A percentile compares a stretch with the other conserved stretches of the same genome.
Evolutionary conservation across 1,140 invertebrate genomes (phyloP).

Genomic region (Caenorhabditis remanei): DNA sequence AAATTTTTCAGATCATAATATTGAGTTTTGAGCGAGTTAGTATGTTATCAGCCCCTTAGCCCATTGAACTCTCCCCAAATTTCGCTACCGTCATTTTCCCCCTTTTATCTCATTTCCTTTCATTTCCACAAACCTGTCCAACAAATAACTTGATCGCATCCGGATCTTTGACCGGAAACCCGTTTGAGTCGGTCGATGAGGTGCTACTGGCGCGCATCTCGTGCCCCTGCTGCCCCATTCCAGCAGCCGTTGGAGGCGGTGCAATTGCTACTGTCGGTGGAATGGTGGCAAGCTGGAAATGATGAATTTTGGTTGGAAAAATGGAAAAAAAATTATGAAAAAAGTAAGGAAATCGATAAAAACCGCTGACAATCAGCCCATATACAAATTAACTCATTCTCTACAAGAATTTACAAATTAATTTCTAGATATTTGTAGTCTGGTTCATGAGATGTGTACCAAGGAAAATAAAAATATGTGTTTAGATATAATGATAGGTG

Average conservation of each 20-base stretch:
- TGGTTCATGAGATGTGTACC: too few relatives aligned
- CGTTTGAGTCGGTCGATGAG: slow-evolving; percentile 76
- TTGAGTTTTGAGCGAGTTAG: too few relatives aligned
- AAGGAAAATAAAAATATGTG: too few relatives aligned
- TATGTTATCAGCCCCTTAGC: too few relatives aligned
- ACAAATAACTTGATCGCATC: slow-evolving; percentile 77
- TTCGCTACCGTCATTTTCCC: too few relatives aligned
- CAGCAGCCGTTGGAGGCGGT: slow-evolving; percentile 28
- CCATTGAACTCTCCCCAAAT: too few relatives aligned
- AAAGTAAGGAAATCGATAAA: not conserved
- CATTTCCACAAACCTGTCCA: slow-evolving; percentile 70
- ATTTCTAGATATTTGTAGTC: too few relatives aligned
- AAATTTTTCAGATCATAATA: too few relatives aligned
- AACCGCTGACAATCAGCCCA: too few relatives aligned
- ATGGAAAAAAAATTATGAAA: not conserved
- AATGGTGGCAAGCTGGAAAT: slow-evolving; percentile 37
- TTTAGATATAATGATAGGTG: too few relatives aligned
- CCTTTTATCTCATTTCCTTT: not conserved
- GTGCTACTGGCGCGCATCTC: slow-evolving; percentile 61
- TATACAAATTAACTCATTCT: too few relatives aligned
- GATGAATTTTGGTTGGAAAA: not conserved
- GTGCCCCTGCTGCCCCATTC: slow-evolving; percentile 51
- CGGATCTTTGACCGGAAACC: slow-evolving; percentile 76
- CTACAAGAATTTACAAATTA: too few relatives aligned
- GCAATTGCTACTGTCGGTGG: slow-evolving; percentile 45